phyloP scores from a whole-genome alignment of 1,140 invertebrate genomes.

The Orussus abietinus region DNA sequence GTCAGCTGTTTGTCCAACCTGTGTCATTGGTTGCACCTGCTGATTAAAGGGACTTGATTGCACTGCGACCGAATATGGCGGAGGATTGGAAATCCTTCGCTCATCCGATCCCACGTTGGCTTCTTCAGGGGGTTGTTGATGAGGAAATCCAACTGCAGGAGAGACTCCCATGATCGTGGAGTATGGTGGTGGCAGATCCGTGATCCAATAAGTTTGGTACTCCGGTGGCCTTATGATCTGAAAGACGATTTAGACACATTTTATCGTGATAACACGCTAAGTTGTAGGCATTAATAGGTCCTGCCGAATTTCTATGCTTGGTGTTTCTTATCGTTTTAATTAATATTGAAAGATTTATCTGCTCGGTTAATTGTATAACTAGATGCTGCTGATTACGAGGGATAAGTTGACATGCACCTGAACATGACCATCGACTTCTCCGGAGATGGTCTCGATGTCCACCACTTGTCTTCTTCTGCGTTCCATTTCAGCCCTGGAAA shows the following conservation, averaged over 20 bases:
- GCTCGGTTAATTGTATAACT: too few relatives aligned
- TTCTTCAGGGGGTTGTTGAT: constrained; percentile 1
- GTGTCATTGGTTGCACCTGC: constrained; percentile 5
- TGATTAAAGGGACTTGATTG: constrained; percentile 10
- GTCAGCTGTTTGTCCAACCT: constrained; percentile 1
- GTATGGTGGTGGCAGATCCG: constrained; percentile 30
- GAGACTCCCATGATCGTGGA: constrained; percentile 13
- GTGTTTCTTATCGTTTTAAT: background rate
- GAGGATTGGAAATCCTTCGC: constrained; percentile 24
- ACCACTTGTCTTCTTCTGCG: constrained; percentile 12
- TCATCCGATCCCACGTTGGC: constrained; percentile 6
- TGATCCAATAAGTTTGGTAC: constrained; percentile 29
- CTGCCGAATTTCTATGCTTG: background rate
- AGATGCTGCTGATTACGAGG: too few relatives aligned
- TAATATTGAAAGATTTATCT: too few relatives aligned
- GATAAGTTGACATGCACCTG: too few relatives aligned
- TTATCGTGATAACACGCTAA: too few relatives aligned
- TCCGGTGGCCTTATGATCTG: constrained; percentile 27
- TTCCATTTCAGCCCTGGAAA: constrained; percentile 9
- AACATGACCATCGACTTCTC: constrained; percentile 18
- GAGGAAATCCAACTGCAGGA: constrained; percentile 1
- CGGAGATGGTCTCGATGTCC: constrained; percentile 28
- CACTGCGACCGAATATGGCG: constrained; percentile 23
- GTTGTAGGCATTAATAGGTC: background rate
- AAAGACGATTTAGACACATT: too few relatives aligned